Conservation (phyloP, 2,888 invertebrate genomes). For the Apamea monoglypha region DNA sequence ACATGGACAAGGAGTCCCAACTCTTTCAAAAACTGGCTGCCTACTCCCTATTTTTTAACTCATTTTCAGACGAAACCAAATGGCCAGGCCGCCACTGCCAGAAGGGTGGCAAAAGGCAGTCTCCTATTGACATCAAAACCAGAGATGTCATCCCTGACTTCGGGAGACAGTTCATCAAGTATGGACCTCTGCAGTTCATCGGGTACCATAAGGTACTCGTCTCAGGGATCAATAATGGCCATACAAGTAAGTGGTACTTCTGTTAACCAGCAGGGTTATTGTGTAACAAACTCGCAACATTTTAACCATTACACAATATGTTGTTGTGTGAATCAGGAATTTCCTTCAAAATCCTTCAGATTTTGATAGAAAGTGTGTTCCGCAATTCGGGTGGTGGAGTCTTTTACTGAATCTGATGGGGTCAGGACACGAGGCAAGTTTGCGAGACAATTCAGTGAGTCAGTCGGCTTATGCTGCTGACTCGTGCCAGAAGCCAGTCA, state of each 20-base stretch:
- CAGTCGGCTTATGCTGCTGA: too few relatives aligned
- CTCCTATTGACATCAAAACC: constrained; percentile 84
- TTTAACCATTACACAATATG: background rate
- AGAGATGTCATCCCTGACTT: constrained; percentile 75
- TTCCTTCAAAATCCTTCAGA: too few relatives aligned
- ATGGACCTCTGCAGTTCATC: constrained; percentile 87
- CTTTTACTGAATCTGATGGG: background rate
- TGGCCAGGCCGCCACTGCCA: constrained; percentile 82
- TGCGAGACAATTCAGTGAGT: too few relatives aligned
- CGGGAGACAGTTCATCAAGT: constrained; percentile 75
- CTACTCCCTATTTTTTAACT: too few relatives aligned
- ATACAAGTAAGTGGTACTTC: constrained; percentile 89
- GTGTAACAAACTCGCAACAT: background rate
- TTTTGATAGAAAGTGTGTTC: too few relatives aligned
- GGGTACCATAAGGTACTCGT: constrained; percentile 89
- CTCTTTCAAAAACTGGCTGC: background rate
- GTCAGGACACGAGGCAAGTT: too few relatives aligned
- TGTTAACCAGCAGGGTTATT: background rate
- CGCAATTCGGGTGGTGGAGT: background rate
- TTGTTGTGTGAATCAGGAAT: too few relatives aligned
- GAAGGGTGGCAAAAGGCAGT: constrained; percentile 80
- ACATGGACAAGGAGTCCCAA: background rate
- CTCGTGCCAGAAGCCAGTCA: background rate
- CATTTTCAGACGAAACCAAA: constrained; percentile 73
- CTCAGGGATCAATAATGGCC: constrained; percentile 92